phyloP scores from a whole-genome alignment of 2,113 vertebrate species.

The Chitala chitala region DNA sequence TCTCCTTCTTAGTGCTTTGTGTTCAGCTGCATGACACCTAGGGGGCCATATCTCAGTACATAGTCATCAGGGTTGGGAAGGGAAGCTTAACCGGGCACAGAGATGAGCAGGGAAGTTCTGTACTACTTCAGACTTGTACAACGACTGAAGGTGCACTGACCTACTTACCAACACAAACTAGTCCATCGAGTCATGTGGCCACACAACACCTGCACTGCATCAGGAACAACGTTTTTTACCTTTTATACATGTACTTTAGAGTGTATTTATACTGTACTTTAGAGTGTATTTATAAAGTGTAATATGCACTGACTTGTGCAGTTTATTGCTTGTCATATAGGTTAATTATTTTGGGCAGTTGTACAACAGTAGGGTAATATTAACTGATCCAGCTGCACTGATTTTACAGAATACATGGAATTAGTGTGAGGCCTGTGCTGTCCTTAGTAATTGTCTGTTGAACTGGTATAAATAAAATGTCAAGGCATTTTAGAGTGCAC shows the following conservation, averaged over 20 bases:
- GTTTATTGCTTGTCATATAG: background rate
- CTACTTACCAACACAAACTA: background rate
- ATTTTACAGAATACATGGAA: background rate
- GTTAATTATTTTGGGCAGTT: background rate
- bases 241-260: background rate
- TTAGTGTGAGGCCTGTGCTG: background rate
- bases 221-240: background rate
- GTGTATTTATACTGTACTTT: too few relatives aligned
- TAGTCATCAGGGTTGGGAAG: background rate
- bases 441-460: background rate
- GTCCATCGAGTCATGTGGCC: background rate
- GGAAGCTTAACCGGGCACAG: background rate
- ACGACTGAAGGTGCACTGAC: background rate
- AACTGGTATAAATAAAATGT: background rate
- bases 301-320: background rate
- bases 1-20: too few relatives aligned
- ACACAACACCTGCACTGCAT: background rate
- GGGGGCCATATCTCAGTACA: background rate
- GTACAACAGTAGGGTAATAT: background rate
- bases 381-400: background rate
- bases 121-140: background rate
- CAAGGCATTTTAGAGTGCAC: background rate
- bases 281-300: background rate
- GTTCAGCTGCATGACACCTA: background rate
- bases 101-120: background rate